Evolutionary conservation across 1,140 invertebrate genomes (phyloP).

Genomic region (Varroa destructor): DNA sequence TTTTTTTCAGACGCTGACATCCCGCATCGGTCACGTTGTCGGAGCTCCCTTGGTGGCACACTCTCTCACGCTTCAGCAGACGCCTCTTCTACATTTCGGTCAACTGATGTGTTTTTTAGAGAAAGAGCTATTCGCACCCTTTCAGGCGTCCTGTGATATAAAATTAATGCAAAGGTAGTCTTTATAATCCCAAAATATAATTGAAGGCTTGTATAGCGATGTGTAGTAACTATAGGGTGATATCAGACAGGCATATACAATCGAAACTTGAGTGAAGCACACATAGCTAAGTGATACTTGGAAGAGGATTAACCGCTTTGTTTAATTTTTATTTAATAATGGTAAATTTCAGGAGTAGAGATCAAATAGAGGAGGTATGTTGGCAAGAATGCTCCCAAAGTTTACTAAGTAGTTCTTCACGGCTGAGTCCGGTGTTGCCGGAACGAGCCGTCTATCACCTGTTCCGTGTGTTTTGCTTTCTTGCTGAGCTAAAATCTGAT

Average conservation of each 20-base stretch:
- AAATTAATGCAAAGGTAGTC: constrained; percentile 3
- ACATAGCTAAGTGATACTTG: too few species aligned
- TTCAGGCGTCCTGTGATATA: constrained; percentile 1
- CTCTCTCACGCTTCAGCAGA: constrained; percentile 11
- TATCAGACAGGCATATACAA: too few species aligned
- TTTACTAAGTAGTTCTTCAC: neutral
- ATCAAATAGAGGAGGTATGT: constrained; percentile 14
- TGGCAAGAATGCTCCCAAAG: constrained; percentile 8
- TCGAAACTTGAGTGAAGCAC: too few species aligned
- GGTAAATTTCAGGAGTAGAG: constrained; percentile 5
- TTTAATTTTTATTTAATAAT: neutral
- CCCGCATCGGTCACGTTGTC: constrained; percentile 21
- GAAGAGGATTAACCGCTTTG: too few species aligned
- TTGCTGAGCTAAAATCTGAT: constrained; percentile 17
- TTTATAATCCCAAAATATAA: too few species aligned
- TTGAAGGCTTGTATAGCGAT: too few species aligned
- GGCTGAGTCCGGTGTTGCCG: neutral
- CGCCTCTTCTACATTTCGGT: constrained; percentile 11
- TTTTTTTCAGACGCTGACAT: neutral
- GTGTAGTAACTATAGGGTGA: too few species aligned
- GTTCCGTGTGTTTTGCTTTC: constrained; percentile 16
- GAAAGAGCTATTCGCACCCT: constrained; percentile 14
- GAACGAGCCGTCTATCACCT: constrained; percentile 14
- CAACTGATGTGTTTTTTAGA: constrained; percentile 25
- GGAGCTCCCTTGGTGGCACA: constrained; percentile 18